Percentiles rank a stretch among this genome's conserved stretches.
Conservation (phyloP, 2,113 vertebrate species). For the Oryzias javanicus region DNA sequence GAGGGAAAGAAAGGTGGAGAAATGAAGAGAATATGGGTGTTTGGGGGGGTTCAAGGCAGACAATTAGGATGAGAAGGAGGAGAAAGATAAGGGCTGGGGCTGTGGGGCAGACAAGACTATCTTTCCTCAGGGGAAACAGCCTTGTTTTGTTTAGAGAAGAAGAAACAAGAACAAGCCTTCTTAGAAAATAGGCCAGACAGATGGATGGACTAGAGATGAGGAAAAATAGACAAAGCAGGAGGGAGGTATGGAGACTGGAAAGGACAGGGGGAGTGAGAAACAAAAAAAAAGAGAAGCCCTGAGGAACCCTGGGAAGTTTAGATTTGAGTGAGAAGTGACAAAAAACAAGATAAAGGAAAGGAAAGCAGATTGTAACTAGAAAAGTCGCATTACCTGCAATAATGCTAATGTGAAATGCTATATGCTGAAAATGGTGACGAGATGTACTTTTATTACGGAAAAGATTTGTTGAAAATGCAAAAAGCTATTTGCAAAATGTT, state of each 20-base stretch:
- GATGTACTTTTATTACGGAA: too few relatives aligned
- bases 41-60: conserved; percentile 30
- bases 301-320: conserved; percentile 26
- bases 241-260: conserved; percentile 10
- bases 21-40: conserved; percentile 45
- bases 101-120: conserved; percentile 75
- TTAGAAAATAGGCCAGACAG: conserved; percentile 67
- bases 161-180: conserved; percentile 62
- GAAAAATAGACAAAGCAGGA: conserved; percentile 19
- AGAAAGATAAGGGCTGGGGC: conserved; percentile 37
- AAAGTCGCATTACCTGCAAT: too few relatives aligned
- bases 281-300: conserved; percentile 30
- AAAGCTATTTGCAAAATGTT: too few relatives aligned
- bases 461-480: too few relatives aligned
- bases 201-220: conserved; percentile 46
- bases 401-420: too few relatives aligned
- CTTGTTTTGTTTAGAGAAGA: conserved; percentile 66
- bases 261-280: conserved; percentile 39
- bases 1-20: conserved; percentile 13
- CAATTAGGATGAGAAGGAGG: conserved; percentile 41
- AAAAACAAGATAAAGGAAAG: conserved; percentile 13
- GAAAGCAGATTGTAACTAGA: background rate
- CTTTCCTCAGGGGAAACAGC: conserved; percentile 53
- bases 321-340: conserved; percentile 25
- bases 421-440: too few relatives aligned